Evolutionary conservation across 2,113 vertebrate species (phyloP).

Genomic region (Tetrao urogallus): DNA sequence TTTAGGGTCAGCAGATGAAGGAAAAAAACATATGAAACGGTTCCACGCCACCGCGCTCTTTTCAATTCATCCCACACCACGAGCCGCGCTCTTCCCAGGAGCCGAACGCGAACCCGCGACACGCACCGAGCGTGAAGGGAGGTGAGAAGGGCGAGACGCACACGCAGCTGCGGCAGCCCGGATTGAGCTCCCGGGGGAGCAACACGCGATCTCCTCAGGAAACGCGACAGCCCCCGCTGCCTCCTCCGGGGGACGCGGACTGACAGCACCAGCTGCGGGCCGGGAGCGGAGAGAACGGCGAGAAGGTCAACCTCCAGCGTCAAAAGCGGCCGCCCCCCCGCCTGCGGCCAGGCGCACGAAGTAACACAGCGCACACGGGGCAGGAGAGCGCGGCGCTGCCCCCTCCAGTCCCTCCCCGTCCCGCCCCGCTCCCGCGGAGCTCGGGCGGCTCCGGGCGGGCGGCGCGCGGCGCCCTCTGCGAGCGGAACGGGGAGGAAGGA

Average conservation of each 20-base stretch:
- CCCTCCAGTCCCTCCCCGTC: too few relatives aligned
- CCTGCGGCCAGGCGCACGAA: neutral
- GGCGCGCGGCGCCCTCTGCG: too few relatives aligned
- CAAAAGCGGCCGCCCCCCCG: neutral
- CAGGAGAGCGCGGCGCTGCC: neutral
- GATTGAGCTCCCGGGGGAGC: neutral
- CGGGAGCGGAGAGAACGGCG: neutral
- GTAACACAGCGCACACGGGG: neutral
- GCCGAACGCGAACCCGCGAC: neutral
- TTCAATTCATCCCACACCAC: neutral
- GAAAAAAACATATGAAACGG: too few relatives aligned
- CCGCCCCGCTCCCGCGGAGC: too few relatives aligned
- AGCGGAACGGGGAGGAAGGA: too few relatives aligned
- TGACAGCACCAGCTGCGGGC: neutral
- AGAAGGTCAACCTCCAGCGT: neutral
- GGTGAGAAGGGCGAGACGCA: neutral
- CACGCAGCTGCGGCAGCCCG: neutral
- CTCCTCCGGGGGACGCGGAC: conserved; percentile 40
- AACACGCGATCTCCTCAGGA: neutral
- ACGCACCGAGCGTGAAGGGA: neutral
- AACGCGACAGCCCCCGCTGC: conserved; percentile 42
- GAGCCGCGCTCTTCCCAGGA: neutral
- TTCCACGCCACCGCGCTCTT: neutral
- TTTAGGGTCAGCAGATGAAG: neutral
- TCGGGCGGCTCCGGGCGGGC: too few relatives aligned